Base-by-base conservation (phyloP, 2,888 invertebrate species). In the Keiferia lycopersicella region DNA sequence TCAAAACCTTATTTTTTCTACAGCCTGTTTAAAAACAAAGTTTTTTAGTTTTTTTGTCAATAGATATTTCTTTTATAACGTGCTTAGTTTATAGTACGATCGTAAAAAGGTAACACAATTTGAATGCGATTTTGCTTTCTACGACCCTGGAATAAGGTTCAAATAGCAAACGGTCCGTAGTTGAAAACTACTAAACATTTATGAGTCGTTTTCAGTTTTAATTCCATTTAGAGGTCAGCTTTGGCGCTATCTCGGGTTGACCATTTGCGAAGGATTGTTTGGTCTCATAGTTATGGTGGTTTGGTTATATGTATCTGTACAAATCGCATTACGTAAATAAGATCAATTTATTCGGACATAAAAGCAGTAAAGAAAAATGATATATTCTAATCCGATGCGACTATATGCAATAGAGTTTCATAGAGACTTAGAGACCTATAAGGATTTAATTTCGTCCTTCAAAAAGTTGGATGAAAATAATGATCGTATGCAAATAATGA, bases 161-260 rank as follows among this genome's bases (percentile, higher is more conserved):
- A 51, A 18, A 18, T 51, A 18, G 51, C n/a, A 7, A 20, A 12
- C 8, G 22, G 11, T 45, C n/a, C n/a, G 45, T 45, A 11, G 45
- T 45, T 16, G 16, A 16, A 16, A 16, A 7, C 16, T 51, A 60
- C 14, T 60, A 26, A 48, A 48, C 59, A 58, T 66, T 67, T 59
- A 66, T 53, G 61, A 59, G 51, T 61, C 48, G 57, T 64, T 65
- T 56, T 50, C 30, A 26, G 18, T 63, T 57, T 66, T 62, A 62
- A 66, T 64, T 64, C 50, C 62, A 61, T 65, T 63, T 63, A 56
- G 58, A 50, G 22, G 50, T 51, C 57, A 61, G 51, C 51, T 63
- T 66, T 57, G 16, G 20, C 48, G 45, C 38, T 65, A 61, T 61
- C 34, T 39, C 26, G 48, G 63, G 60, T 56, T 60, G 51, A 51